Evolutionary conservation across 2,113 vertebrate species (phyloP), one percentile per base, ranked within the genome.

Genomic region (Microcebus griseorufus): DNA sequence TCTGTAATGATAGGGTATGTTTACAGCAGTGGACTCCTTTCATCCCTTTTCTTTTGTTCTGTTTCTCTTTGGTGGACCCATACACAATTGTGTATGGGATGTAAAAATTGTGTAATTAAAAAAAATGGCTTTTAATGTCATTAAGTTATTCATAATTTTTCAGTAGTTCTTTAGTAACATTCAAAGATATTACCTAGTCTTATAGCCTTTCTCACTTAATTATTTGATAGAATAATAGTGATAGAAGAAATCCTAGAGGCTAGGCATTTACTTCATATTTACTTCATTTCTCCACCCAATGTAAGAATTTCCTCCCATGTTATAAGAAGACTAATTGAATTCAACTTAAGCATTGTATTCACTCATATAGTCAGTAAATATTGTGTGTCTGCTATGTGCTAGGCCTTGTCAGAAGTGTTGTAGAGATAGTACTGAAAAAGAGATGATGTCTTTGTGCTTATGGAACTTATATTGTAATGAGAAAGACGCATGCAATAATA

Each of bases 271-370:
- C 51, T 86, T 62, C 2, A 42, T 8, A 16, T 93, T 88, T 53
- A 48, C 51, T 86, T 62, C 2, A n/a, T 8, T 32, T 83, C 79
- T 42, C 14, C 7, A 51, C 18, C 34, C 14, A 75, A 10, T 39
- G 23, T 96, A 67, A 86, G 48, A 78, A 67, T 95, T 80, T 93
- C 32, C 23, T 88, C 65, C 83, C 88, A 0, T 84, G 60, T 85
- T 62, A 32, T 22, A 34, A n/a, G 89, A 45, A 70, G 60, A 55
- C 37, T 65, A 72, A 42, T 16, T 76, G 17, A 76, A 39, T 76
- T 89, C 32, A 62, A 37, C n/a, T 51, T 72, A 80, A 42, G 9
- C 58, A 39, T 90, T 78, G 55, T 62, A 48, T 51, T 76, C 16
- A 70, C 86, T 70, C 18, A 90, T 86, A 72, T 32, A 79, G 27